Evolutionary conservation across 2,113 vertebrate genomes (phyloP), one percentile per base, ranked within the genome.

Genomic region (Etheostoma spectabile): DNA sequence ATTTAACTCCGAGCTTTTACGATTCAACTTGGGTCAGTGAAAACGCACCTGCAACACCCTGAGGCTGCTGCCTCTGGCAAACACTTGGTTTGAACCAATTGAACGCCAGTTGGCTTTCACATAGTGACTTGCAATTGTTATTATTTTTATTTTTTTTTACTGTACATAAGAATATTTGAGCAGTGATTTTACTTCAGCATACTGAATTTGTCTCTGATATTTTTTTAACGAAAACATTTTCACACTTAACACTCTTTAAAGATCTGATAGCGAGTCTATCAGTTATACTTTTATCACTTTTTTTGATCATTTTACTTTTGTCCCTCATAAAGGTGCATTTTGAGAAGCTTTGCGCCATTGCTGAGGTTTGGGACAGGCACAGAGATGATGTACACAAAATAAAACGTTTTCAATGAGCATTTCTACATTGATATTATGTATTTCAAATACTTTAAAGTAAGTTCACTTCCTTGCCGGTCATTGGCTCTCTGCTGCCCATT

Each of bases 1-100:
- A 52, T 49, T 15, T 21, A 70, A 35, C 59, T 35, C 33, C 45
- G 35, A 79, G 55, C 55, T 61, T 76, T 61, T 22, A 55, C 64
- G 68, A 24, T 35, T 13, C 15, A 3, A 0, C 14, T 5, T 30
- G n/a, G 52, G 60, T 42, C 78, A 38, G 19, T 1, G 1, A 67
- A 48, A 67, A 42, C 21, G 27, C 33, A 57, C 15, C 45, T 49
- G 49, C 18, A 5, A 62, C 52, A 33, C 59, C 60, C 56, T 13
- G 6, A n/a, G 48, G 80, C 27, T 8, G 33, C 27, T 4, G 61
- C 66, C 13, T 27, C 45, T 7, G 51, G 42, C 64, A 61, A 6
- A 19, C 46, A 30, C 65, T 11, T 1, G 5, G 38, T 57, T 27
- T n/a, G 5, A 45, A 30, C 45, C 27, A 14, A 6, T 21, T 48